Evolutionary conservation across 2,797 vertebrate species (phyloP).

Genomic region (Syngnathus rostellatus): DNA sequence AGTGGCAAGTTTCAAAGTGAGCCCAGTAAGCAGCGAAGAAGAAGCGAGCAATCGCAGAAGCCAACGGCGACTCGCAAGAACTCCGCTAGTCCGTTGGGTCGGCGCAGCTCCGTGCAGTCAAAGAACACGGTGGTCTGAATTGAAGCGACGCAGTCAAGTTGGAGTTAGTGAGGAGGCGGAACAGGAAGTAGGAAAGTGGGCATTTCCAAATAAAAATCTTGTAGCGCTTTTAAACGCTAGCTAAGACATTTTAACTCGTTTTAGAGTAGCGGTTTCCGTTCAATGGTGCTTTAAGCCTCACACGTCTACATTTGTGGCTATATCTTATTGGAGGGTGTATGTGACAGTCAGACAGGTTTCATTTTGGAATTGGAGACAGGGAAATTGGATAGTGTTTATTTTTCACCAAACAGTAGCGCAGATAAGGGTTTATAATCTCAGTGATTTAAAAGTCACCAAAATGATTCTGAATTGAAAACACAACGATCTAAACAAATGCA

Average conservation of each 20-base stretch:
- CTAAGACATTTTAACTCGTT: neutral
- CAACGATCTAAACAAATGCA: neutral
- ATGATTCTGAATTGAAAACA: neutral
- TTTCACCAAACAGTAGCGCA: neutral
- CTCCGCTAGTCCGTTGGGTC: neutral
- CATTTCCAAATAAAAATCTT: conserved; percentile 9
- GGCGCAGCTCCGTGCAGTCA: conserved; percentile 29
- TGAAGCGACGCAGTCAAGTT: neutral
- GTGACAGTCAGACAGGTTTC: neutral
- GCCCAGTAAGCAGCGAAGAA: neutral
- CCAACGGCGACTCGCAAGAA: neutral
- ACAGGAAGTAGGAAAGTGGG: neutral
- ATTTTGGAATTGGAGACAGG: neutral
- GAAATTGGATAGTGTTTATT: too few relatives aligned
- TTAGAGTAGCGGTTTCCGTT: neutral
- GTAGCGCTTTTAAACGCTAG: neutral
- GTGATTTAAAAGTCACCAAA: neutral
- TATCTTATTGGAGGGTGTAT: too few relatives aligned
- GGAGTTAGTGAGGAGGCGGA: neutral
- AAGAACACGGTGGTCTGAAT: conserved; percentile 16
- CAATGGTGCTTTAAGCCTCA: too few relatives aligned
- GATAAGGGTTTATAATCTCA: neutral
- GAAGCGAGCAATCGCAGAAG: neutral
- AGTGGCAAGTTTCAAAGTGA: neutral
- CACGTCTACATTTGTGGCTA: neutral